Percentiles rank a stretch among this genome's conserved stretches.
These are phyloP conservation scores for Mirza zaza DNA, from an alignment of 2,113 vertebrate genomes.

Conservation along the genomic window DNA sequence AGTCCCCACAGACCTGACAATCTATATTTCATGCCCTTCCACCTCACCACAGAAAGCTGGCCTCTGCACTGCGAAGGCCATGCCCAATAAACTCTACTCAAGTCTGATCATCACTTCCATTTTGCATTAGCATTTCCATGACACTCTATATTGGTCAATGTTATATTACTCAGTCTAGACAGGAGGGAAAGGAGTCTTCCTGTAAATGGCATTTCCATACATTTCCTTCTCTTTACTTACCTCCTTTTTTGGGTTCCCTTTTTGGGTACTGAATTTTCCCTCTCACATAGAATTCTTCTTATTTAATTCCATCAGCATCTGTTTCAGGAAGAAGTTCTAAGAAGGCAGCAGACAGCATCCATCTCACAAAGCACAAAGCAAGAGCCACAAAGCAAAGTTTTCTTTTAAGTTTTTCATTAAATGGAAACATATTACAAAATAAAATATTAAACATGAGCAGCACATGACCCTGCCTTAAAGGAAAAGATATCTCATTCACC, in stretches of 20 bases:
- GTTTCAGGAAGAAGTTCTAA: neutral
- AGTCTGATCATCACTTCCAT: neutral
- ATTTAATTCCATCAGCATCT: slow-evolving; percentile 21
- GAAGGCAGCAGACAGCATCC: neutral
- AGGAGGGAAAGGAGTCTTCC: slow-evolving; percentile 54
- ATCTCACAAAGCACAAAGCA: neutral
- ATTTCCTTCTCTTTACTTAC: slow-evolving; percentile 4
- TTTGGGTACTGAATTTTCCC: slow-evolving; percentile 37
- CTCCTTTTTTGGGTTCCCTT: slow-evolving; percentile 39
- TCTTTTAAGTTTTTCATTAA: slow-evolving; percentile 2
- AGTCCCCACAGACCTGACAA: slow-evolving; percentile 37
- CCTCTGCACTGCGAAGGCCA: neutral
- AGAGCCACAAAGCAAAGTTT: neutral
- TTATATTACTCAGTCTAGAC: slow-evolving; percentile 62
- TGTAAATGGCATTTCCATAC: slow-evolving; percentile 43
- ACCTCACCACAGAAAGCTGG: slow-evolving; percentile 46
- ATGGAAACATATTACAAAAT: neutral
- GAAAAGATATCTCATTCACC: neutral
- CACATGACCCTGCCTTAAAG: neutral
- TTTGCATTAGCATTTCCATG: neutral
- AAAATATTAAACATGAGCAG: slow-evolving; percentile 32
- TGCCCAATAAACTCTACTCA: neutral
- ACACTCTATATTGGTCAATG: neutral
- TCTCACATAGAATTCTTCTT: neutral
- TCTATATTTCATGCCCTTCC: slow-evolving; percentile 42